A percentile compares a stretch with the other conserved stretches of the same genome.
phyloP scores from a whole-genome alignment of 2,888 invertebrate genomes.

The Cryptus armator region DNA sequence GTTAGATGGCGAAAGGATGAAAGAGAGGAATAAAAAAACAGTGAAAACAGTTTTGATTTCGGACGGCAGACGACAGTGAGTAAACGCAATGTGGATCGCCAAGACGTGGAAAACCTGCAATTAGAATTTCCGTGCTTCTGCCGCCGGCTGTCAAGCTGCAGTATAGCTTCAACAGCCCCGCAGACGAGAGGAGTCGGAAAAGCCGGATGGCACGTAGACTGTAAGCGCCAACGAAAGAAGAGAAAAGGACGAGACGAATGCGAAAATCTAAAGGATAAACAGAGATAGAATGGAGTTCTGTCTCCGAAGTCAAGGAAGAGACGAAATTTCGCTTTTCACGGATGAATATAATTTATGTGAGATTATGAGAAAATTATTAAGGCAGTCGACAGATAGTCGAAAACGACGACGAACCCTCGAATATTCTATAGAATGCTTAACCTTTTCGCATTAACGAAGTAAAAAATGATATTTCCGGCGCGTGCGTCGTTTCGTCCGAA shows the following conservation, averaged over 20 bases:
- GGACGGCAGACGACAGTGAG: slow-evolving; percentile 34
- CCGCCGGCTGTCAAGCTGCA: slow-evolving; percentile 52
- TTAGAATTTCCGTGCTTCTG: slow-evolving; percentile 62
- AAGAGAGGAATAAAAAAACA: slow-evolving; percentile 11
- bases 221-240: slow-evolving; percentile 5
- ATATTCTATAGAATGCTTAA: slow-evolving; percentile 30
- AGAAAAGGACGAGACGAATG: slow-evolving; percentile 1
- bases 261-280: slow-evolving; percentile 20
- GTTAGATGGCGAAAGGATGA: not conserved
- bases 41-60: slow-evolving; percentile 12
- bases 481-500: slow-evolving; percentile 5
- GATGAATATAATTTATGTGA: slow-evolving; percentile 57
- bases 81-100: slow-evolving; percentile 46
- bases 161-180: slow-evolving; percentile 26
- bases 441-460: slow-evolving; percentile 16
- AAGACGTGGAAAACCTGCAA: slow-evolving; percentile 63
- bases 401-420: slow-evolving; percentile 23
- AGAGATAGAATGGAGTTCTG: not conserved
- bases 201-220: slow-evolving; percentile 39
- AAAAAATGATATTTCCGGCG: slow-evolving; percentile 18
- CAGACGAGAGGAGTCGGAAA: slow-evolving; percentile 39
- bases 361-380: slow-evolving; percentile 62
- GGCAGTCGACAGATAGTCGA: slow-evolving; percentile 8
- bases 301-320: slow-evolving; percentile 4
- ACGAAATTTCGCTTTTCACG: slow-evolving; percentile 16